phyloP scores from a whole-genome alignment of 1,140 invertebrate genomes.

The Leptinotarsa defecta region DNA sequence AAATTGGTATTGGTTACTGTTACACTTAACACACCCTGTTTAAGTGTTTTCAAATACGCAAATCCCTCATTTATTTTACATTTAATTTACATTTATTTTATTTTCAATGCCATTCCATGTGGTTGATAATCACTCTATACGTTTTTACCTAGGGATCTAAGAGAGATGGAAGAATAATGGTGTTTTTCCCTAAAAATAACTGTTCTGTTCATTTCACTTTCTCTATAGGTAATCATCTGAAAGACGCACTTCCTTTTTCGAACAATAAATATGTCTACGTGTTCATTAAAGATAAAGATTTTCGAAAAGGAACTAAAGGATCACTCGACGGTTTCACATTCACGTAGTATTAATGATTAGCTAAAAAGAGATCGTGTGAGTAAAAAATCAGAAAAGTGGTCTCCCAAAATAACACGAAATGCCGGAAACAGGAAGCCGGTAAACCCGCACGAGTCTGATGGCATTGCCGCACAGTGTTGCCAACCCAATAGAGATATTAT shows the following conservation, averaged over 20 bases:
- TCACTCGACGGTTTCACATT: conserved; percentile 9
- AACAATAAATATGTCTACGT: conserved; percentile 10
- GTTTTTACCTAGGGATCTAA: too few species aligned
- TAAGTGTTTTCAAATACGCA: too few species aligned
- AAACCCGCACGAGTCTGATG: conserved; percentile 12
- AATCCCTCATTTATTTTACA: too few species aligned
- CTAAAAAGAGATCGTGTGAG: conserved; percentile 2
- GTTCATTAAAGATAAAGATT: conserved; percentile 11
- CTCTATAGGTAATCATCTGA: background rate
- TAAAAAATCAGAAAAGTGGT: conserved; percentile 16
- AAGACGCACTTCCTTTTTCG: conserved; percentile 8
- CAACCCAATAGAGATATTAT: too few species aligned
- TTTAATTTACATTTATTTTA: too few species aligned
- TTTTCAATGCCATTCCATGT: too few species aligned
- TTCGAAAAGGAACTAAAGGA: conserved; percentile 9
- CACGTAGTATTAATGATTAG: conserved; percentile 1
- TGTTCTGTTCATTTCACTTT: background rate
- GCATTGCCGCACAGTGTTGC: background rate
- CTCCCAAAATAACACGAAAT: conserved; percentile 17
- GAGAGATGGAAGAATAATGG: too few species aligned
- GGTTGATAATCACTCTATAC: too few species aligned
- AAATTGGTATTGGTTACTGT: too few species aligned
- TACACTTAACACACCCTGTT: too few species aligned
- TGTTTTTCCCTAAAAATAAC: too few species aligned
- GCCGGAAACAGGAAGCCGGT: conserved; percentile 14